A percentile compares a stretch with the other conserved stretches of the same genome.
These are phyloP conservation scores for Brachionus manjavacas DNA, from an alignment of 1,140 invertebrate species.

Conservation along the genomic window DNA sequence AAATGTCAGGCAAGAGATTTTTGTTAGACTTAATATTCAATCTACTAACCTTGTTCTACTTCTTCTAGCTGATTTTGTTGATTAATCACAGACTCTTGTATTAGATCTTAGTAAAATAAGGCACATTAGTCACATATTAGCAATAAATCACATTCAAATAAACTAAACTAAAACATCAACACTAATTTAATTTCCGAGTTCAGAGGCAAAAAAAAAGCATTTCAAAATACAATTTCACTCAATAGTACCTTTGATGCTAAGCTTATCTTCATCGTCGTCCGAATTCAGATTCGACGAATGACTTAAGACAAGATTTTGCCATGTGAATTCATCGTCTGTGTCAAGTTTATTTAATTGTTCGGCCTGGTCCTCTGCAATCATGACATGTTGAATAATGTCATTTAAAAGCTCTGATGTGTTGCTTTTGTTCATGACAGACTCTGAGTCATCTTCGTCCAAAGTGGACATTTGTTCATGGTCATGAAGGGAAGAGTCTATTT, in stretches of 20 bases:
- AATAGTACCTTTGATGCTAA: background rate
- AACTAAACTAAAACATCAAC: background rate
- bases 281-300: background rate
- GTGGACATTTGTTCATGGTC: background rate
- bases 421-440: background rate
- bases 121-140: background rate
- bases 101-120: background rate
- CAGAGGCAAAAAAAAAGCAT: background rate
- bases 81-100: background rate
- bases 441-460: background rate
- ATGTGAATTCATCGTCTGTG: conserved; percentile 18
- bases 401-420: conserved; percentile 7
- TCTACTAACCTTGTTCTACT: conserved; percentile 30
- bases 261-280: background rate
- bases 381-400: conserved; percentile 29
- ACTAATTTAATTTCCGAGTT: background rate
- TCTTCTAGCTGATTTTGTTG: conserved; percentile 20
- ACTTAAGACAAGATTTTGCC: background rate
- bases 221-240: background rate
- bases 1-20: background rate
- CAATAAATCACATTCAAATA: background rate
- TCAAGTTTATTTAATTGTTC: conserved; percentile 26
- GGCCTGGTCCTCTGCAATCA: background rate
- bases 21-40: background rate
- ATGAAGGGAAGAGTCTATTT: background rate